A percentile compares a stretch with the other conserved stretches of the same genome.
These are phyloP conservation scores for Drosophila asahinai DNA, from an alignment of 1,140 invertebrate species.

Conservation along the genomic window DNA sequence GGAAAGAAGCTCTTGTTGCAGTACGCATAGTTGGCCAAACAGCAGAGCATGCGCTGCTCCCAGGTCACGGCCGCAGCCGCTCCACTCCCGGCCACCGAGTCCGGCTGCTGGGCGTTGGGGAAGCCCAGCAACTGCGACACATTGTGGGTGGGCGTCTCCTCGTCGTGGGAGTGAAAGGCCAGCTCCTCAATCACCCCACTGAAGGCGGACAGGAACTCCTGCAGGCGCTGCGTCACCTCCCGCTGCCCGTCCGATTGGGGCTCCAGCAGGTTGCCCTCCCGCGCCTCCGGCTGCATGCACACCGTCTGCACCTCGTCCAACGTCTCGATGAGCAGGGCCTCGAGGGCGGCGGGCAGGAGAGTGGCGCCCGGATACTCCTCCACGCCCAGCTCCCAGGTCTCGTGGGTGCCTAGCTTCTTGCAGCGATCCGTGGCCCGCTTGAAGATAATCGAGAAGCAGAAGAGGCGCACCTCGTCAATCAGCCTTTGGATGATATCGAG, in stretches of 20 bases:
- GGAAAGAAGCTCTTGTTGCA: slow-evolving; percentile 91
- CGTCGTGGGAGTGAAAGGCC: slow-evolving; percentile 88
- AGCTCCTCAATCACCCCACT: slow-evolving; percentile 88
- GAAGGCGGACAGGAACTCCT: slow-evolving; percentile 90
- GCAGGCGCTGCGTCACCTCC: slow-evolving; percentile 89
- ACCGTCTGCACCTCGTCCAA: slow-evolving; percentile 94
- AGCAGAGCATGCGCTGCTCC: slow-evolving; percentile 93
- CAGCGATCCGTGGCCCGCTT: slow-evolving; percentile 93
- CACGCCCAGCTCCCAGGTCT: slow-evolving; percentile 95
- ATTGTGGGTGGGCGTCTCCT: slow-evolving; percentile 87
- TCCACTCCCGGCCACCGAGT: slow-evolving; percentile 55
- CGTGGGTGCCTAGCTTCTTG: slow-evolving; percentile 90
- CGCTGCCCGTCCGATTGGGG: slow-evolving; percentile 87
- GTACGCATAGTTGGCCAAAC: slow-evolving; percentile 95
- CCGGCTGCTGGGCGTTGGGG: slow-evolving; percentile 86
- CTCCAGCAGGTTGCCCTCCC: slow-evolving; percentile 90
- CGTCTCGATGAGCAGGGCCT: slow-evolving; percentile 93
- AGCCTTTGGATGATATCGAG: slow-evolving; percentile 93
- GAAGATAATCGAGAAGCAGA: slow-evolving; percentile 94
- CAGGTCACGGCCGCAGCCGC: slow-evolving; percentile 86
- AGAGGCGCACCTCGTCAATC: slow-evolving; percentile 94
- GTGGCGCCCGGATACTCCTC: slow-evolving; percentile 86
- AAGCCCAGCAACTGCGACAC: slow-evolving; percentile 89
- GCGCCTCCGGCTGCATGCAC: slow-evolving; percentile 89
- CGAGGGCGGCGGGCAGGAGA: slow-evolving; percentile 92